Evolutionary conservation across 2,113 vertebrate species (phyloP), one percentile per base, ranked within the genome.

Genomic region (Talpa occidentalis): DNA sequence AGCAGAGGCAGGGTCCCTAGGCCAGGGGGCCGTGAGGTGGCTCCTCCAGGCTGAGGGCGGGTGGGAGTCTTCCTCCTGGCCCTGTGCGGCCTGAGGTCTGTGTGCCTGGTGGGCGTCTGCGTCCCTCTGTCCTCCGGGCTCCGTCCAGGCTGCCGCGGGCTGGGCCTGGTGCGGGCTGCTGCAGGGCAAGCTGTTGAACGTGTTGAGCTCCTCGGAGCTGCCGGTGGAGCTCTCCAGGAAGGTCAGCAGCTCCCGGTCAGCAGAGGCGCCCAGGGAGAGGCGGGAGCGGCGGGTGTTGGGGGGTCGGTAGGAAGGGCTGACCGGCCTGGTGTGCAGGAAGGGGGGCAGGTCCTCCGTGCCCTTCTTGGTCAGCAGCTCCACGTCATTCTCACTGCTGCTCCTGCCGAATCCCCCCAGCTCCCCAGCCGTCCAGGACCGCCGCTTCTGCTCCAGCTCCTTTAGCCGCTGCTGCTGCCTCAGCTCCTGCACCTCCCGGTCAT

Each of bases 331-430:
- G 73, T 98, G 99, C 96, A 99, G 97, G 91, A 99, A 99, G 4
- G 98, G 94, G 73, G 98, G 92, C 93, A 98, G 97, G 91, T 99
- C 99, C 90, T 99, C 98, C 0, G 99, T 98, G 56, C 99, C 98
- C 24, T 99, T 99, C 96, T 99, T 99, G 70, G 98, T 98, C 94
- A 99, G 96, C 96, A 98, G 98, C 59, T 99, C 98, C 84, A 99
- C 99, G 6, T 99, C 99, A 3, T 98, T 99, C 98, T 99, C 99
- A 42, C 99, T 99, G 98, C 99, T 99, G 98, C 99, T 99, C 28
- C 99, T 98, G 40, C 99, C 98, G 59, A 99, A 99, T 0, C 98
- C 96, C 74, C 98, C 98, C 37, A 98, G 98, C 47, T 99, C 99
- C 93, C 98, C 98, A 22, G 92, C 94, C 0, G 98, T 95, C 99